Evolutionary conservation across 2,888 invertebrate genomes (phyloP), one percentile per base, ranked within the genome.

Genomic region (Euphydryas editha): DNA sequence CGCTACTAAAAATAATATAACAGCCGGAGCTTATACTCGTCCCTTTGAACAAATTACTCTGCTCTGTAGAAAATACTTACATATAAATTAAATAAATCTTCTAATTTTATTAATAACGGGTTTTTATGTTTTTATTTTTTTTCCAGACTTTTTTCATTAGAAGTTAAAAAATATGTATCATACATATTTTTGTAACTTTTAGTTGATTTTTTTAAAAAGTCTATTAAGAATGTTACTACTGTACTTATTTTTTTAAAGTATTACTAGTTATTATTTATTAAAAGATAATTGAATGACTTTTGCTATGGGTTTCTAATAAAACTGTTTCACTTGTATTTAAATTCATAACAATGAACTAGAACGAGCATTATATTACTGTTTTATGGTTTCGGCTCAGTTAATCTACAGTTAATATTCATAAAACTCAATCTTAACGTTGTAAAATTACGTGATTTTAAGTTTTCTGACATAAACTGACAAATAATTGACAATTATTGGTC

Each of bases 1-100:
- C 39, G 47, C 57, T 49, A 62, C 57, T 57, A 57, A 62, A 62
- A 56, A 62, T 62, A 57, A 49, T 21, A 17, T 37, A 62, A 49
- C 57, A 47, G 39, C 62, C 62, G 37, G 13, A 13, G 30, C 20
- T 17, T 39, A n/a, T 20, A 39, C n/a, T 20, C 57, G 30, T 30
- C 37, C 11, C 17, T 37, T 15, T 1, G 17, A 57, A 57, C 51
- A 39, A 51, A 51, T 51, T 47, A 6, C 47, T 47, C 20, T 2
- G 47, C 20, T 47, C 2, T 13, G 11, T 8, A 46, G 17, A 47
- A 13, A 47, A 20, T 20, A 47, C 15, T 47, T 13, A 20, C 47
- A 13, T 20, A 47, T 47, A 20, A 4, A 10, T 20, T 15, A 8
- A 39, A 39, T 39, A 39, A 11, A 39, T 39, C 39, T 10, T 39